Conservation (phyloP, 2,113 vertebrate genomes). For the Helogale parvula region DNA sequence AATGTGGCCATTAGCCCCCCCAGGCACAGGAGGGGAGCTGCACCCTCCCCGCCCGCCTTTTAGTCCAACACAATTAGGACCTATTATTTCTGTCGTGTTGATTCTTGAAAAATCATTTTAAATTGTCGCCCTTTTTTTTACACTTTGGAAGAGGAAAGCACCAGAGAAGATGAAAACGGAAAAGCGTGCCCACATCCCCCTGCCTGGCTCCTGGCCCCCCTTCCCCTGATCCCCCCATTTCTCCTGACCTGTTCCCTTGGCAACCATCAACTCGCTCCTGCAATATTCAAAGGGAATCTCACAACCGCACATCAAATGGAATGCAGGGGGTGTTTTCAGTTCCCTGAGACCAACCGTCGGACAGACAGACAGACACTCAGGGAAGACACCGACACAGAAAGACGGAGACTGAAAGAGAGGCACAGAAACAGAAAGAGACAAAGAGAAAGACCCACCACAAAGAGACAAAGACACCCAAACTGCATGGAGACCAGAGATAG, state of each 20-base stretch:
- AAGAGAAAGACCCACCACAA: background rate
- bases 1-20: constrained; percentile 64
- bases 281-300: constrained; percentile 85
- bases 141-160: constrained; percentile 80
- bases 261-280: constrained; percentile 84
- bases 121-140: constrained; percentile 69
- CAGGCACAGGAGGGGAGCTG: constrained; percentile 9
- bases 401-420: background rate
- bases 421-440: background rate
- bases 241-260: constrained; percentile 86
- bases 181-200: constrained; percentile 73
- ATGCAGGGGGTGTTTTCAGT: constrained; percentile 35
- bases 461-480: background rate
- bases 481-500: background rate
- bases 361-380: constrained; percentile 8
- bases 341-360: background rate
- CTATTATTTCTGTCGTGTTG: constrained; percentile 77
- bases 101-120: constrained; percentile 79
- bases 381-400: background rate
- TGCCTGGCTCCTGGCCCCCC: background rate
- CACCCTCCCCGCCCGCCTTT: constrained; percentile 64
- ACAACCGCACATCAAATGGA: constrained; percentile 80
- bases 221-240: background rate
- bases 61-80: constrained; percentile 66
- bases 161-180: constrained; percentile 83